A percentile compares a stretch with the other conserved stretches of the same genome.
phyloP scores from a whole-genome alignment of 2,113 vertebrate genomes.

The Antigone vipio region DNA sequence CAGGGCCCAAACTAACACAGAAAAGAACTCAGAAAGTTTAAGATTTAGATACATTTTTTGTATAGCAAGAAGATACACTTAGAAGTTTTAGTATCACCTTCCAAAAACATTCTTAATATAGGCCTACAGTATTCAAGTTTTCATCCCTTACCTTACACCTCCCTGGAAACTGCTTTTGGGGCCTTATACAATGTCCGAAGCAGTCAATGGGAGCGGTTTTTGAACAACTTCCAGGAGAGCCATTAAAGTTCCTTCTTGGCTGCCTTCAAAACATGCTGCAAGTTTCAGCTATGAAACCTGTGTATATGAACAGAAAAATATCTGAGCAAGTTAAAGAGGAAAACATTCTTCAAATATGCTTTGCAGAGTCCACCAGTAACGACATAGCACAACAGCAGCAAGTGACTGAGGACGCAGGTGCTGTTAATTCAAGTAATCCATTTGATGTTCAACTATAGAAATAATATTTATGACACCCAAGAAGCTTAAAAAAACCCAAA shows the following conservation, averaged over 20 bases:
- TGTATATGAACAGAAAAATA: neutral
- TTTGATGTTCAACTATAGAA: neutral
- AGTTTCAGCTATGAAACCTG: neutral
- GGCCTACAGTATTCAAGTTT: neutral
- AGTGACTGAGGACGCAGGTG: neutral
- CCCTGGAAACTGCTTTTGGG: neutral
- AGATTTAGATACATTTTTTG: neutral
- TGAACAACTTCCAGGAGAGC: neutral
- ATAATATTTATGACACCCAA: neutral
- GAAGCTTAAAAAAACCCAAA: neutral
- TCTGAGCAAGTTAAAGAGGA: neutral
- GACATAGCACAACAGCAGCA: neutral
- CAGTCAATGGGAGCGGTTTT: neutral
- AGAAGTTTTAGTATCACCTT: neutral
- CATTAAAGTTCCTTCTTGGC: neutral
- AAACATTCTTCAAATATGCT: neutral
- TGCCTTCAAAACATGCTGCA: neutral
- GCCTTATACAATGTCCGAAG: neutral
- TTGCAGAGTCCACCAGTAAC: neutral
- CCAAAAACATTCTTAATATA: neutral
- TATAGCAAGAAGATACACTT: neutral
- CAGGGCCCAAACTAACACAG: neutral
- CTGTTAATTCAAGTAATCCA: neutral
- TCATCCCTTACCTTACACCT: neutral
- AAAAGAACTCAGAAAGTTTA: neutral